Conservation (phyloP, 2,888 invertebrate species). For the Amitus sp. region DNA sequence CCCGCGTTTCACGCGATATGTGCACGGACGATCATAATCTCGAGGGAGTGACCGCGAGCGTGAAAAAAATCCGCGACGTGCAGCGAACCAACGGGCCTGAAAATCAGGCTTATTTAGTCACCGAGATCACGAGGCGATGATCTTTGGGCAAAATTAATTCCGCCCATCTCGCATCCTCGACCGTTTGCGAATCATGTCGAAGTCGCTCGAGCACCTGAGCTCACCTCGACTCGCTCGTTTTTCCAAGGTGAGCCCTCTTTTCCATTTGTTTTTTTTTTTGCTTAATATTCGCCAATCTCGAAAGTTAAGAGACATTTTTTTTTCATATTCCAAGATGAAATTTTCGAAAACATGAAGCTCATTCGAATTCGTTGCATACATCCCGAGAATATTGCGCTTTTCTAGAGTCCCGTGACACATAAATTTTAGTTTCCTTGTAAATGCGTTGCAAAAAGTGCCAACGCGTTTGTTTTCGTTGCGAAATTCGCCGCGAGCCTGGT, state of each 20-base stretch:
- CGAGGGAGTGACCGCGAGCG: conserved; percentile 6
- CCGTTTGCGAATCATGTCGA: conserved; percentile 3
- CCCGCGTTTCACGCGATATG: conserved; percentile 11
- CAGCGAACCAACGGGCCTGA: too few relatives aligned
- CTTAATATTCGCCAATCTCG: neutral
- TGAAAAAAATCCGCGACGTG: too few relatives aligned
- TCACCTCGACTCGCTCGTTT: neutral
- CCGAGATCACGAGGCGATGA: conserved; percentile 2
- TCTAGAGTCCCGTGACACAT: too few relatives aligned
- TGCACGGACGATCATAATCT: too few relatives aligned
- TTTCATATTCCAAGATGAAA: too few relatives aligned
- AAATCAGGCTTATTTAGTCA: neutral
- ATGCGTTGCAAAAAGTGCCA: too few relatives aligned
- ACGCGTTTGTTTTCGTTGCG: neutral
- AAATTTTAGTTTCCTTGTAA: too few relatives aligned
- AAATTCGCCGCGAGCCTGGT: neutral
- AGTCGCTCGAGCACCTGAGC: conserved; percentile 7
- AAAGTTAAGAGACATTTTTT: too few relatives aligned
- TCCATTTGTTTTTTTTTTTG: neutral
- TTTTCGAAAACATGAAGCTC: too few relatives aligned
- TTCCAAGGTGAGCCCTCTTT: conserved; percentile 1
- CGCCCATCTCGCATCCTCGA: conserved; percentile 3
- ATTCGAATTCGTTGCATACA: too few relatives aligned
- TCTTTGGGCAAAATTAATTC: neutral
- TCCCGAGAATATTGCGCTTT: too few relatives aligned